These are phyloP conservation scores for Brachionus angularis DNA, from an alignment of 1,140 invertebrate genomes.

Conservation along the genomic window DNA sequence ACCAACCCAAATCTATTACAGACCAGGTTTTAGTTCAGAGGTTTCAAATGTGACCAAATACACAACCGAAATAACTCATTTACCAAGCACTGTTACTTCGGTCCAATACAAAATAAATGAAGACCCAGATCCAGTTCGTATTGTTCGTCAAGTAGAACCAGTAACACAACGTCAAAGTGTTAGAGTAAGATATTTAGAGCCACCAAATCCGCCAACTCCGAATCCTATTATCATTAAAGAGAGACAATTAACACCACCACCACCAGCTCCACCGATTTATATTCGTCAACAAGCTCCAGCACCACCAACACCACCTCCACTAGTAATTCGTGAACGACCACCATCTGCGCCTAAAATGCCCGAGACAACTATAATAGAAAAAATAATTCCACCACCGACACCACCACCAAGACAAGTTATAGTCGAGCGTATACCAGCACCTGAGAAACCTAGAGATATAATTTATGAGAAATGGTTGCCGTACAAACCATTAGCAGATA, in stretches of 20 bases:
- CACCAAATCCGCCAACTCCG: constrained; percentile 25
- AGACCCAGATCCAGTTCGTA: constrained; percentile 27
- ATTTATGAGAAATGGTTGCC: constrained; percentile 43
- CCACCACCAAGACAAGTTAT: constrained; percentile 42
- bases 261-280: constrained; percentile 18
- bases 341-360: constrained; percentile 28
- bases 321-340: constrained; percentile 3
- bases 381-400: constrained; percentile 38
- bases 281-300: constrained; percentile 25
- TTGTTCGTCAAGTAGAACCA: constrained; percentile 1
- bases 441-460: constrained; percentile 29
- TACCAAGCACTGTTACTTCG: not conserved
- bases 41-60: constrained; percentile 36
- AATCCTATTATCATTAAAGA: constrained; percentile 37
- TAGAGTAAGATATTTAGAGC: constrained; percentile 33
- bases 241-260: constrained; percentile 26
- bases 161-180: constrained; percentile 8
- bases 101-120: constrained; percentile 19
- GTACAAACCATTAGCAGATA: constrained; percentile 17
- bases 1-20: not conserved
- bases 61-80: constrained; percentile 31
- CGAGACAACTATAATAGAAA: constrained; percentile 25
- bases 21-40: constrained; percentile 2
- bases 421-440: constrained; percentile 30
- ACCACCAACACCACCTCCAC: constrained; percentile 37